Evolutionary conservation across 2,113 vertebrate species (phyloP).

Genomic region (Piprites chloris): DNA sequence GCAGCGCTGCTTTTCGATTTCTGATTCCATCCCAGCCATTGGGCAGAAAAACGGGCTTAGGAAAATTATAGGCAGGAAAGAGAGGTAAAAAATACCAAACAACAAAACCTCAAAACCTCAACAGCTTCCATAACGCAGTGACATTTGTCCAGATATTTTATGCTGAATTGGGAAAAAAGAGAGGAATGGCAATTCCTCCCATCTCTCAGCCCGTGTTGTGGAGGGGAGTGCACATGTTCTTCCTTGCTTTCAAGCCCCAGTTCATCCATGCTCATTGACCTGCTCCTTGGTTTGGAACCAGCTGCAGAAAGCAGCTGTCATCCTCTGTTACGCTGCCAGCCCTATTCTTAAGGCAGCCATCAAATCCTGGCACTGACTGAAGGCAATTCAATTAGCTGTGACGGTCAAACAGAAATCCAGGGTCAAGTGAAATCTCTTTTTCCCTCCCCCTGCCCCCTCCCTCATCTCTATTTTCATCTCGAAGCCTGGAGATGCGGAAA

Average conservation of each 20-base stretch:
- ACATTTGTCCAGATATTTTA: not conserved
- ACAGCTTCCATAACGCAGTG: not conserved
- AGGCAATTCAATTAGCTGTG: constrained; percentile 68
- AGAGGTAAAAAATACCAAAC: not conserved
- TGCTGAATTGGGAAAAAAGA: not conserved
- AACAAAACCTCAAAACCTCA: not conserved
- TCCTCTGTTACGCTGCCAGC: constrained; percentile 41
- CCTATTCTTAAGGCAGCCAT: constrained; percentile 38
- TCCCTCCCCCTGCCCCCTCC: not conserved
- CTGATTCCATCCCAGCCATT: constrained; percentile 30
- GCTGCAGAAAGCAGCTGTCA: constrained; percentile 59
- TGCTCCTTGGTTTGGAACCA: constrained; percentile 27
- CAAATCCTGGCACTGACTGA: constrained; percentile 41
- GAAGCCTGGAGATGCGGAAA: not conserved
- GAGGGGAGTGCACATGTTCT: not conserved
- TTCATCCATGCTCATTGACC: constrained; percentile 19
- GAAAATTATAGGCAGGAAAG: not conserved
- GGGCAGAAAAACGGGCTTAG: constrained; percentile 36
- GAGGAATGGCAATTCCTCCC: not conserved
- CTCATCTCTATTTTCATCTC: not conserved
- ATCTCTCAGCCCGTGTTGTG: not conserved
- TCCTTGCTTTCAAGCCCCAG: constrained; percentile 20
- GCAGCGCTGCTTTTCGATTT: constrained; percentile 44
- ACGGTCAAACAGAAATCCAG: constrained; percentile 19
- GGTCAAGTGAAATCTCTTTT: not conserved